Evolutionary conservation across 2,888 invertebrate genomes (phyloP).

Genomic region (Atethmia centrago): DNA sequence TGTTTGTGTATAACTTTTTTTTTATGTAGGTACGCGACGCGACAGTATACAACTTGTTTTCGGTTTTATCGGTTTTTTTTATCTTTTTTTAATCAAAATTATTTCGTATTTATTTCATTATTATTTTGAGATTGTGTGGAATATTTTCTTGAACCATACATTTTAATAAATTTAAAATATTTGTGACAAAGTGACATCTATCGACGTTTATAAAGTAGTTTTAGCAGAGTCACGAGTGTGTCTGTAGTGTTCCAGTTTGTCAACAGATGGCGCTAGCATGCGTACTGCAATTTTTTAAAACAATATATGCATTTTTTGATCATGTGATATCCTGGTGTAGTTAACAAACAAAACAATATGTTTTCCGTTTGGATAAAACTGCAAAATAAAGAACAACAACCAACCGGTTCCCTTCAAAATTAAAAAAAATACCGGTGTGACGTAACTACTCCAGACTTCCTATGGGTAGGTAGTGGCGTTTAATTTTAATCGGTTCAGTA

Average conservation of each 20-base stretch:
- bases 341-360: not conserved
- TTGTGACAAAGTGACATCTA: conserved; percentile 28
- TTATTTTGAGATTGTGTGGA: fast-evolving
- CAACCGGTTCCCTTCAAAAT: not conserved
- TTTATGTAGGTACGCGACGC: conserved; percentile 63
- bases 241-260: not conserved
- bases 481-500: too few relatives aligned
- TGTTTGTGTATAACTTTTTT: conserved; percentile 90
- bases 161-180: not conserved
- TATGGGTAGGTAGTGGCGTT: too few relatives aligned
- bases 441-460: too few relatives aligned
- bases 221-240: not conserved
- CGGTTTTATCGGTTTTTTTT: conserved; percentile 56
- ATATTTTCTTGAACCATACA: not conserved
- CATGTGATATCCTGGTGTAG: not conserved
- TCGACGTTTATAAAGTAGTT: not conserved
- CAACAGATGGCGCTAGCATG: conserved; percentile 27
- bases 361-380: not conserved
- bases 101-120: not conserved
- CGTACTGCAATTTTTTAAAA: not conserved
- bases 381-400: not conserved
- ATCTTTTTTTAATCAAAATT: not conserved
- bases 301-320: not conserved
- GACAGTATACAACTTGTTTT: conserved; percentile 25
- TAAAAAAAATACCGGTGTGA: not conserved